Evolutionary conservation across 2,797 vertebrate genomes (phyloP).

Genomic region (Myotis findleyi): DNA sequence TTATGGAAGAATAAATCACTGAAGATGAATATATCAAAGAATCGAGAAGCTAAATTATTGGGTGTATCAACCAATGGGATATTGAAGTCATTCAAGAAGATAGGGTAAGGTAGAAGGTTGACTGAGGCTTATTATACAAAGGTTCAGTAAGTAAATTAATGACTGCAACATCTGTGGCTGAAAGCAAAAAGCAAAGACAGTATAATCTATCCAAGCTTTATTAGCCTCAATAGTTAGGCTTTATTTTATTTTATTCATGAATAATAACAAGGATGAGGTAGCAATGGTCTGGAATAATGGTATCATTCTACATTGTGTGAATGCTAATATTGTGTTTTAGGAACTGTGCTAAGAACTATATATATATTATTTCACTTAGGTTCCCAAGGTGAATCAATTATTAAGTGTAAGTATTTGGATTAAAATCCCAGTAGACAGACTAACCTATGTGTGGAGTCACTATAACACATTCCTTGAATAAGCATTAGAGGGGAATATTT

Average conservation of each 20-base stretch:
- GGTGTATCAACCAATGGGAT: neutral
- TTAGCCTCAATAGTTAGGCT: neutral
- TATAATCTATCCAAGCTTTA: neutral
- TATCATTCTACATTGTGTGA: neutral
- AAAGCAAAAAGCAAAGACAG: neutral
- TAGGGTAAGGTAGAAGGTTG: neutral
- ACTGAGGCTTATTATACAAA: neutral
- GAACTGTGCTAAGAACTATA: neutral
- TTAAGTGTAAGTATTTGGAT: neutral
- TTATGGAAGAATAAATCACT: conserved; percentile 8
- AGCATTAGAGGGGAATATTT: neutral
- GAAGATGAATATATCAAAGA: neutral
- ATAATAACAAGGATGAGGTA: neutral
- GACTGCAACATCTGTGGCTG: neutral
- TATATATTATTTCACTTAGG: neutral
- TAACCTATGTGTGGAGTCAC: neutral
- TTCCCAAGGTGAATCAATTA: neutral
- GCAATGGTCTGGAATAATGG: neutral
- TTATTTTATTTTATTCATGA: neutral
- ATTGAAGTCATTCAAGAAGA: neutral
- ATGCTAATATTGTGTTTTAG: neutral
- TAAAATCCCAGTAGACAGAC: neutral
- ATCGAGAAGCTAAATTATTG: neutral
- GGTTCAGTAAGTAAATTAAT: neutral
- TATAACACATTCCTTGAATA: neutral